Base-by-base conservation (phyloP, 2,888 invertebrate genomes). In the Barypeithes pellucidus region DNA sequence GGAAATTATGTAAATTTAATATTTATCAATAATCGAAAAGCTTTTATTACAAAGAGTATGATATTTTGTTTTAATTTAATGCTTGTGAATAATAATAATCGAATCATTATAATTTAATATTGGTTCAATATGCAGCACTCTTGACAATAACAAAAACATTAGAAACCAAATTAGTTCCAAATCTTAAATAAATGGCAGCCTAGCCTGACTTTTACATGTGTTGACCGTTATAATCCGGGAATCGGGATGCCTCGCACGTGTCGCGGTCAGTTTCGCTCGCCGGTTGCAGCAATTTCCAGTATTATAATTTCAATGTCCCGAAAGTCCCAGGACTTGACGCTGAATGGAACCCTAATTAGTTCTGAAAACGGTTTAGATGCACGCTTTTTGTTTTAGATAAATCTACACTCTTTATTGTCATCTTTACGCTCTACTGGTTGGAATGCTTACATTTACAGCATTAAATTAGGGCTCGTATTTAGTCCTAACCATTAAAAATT, bases 201-300 rank as follows among this genome's bases (percentile, higher is more conserved):
- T 54, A 45, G 29, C 39, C 11, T 60, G 33, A 60, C 45, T 29
- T 33, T 22, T 67, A 60, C 59, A 59, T 59, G 57, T 67, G 67
- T 67, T 60, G 36, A 50, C 67, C 33, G 24, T 67, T 52, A 66
- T 72, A 72, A 72, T 72, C 66, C 60, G 16, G 41, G 50, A 45
- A 61, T 72, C 59, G 57, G 50, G 33, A 72, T 67, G 66, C 66
- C 33, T 29, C 29, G 72, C 72, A 72, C 72, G 72, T 72, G 72
- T 72, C 66, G 72, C 33, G 72, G 72, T 72, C 66, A 59, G 60
- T 50, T 60, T 50, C 72, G 59, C 60, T 41, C 61, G 66, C n/a
- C 50, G 52, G 29, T 29, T 41, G 60, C 60, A 36, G 60, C 20
- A 45, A 67, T 61, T 67, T 67, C 67, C 29, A 67, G 59, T 43